Evolutionary conservation across 2,797 vertebrate species (phyloP).

Genomic region (Arvicola amphibius): DNA sequence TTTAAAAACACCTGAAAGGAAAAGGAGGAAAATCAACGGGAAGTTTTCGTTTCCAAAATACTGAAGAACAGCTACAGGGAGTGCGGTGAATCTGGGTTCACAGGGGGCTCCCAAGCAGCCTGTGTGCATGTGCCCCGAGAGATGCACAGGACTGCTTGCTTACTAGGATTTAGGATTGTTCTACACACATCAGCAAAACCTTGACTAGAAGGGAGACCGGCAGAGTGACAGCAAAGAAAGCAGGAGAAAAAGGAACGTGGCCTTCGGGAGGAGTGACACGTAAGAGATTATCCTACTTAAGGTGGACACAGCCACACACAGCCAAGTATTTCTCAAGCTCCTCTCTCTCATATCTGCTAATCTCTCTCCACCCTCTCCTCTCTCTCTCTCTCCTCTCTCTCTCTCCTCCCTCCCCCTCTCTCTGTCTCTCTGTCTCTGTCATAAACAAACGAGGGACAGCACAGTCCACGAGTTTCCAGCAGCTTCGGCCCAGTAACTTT

Average conservation of each 20-base stretch:
- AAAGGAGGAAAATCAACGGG: neutral
- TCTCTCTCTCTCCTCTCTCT: neutral
- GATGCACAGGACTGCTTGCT: neutral
- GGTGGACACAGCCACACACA: neutral
- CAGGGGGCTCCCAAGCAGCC: neutral
- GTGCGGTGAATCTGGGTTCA: neutral
- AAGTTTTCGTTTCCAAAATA: conserved; percentile 21
- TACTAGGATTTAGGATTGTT: neutral
- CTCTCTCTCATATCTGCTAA: too few relatives aligned
- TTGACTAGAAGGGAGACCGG: neutral
- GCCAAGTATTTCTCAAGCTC: neutral
- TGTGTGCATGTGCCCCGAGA: neutral
- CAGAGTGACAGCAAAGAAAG: neutral
- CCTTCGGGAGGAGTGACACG: neutral
- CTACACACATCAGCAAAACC: neutral
- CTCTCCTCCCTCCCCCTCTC: neutral
- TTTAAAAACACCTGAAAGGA: neutral
- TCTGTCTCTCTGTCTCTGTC: neutral
- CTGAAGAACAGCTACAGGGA: neutral
- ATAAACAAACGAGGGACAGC: neutral
- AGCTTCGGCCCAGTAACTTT: neutral
- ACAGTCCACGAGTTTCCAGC: neutral
- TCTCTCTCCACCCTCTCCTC: too few relatives aligned
- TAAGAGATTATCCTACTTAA: neutral
- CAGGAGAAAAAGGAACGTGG: neutral